phyloP scores from a whole-genome alignment of 2,797 vertebrate species.

The Chloroceryle inda region DNA sequence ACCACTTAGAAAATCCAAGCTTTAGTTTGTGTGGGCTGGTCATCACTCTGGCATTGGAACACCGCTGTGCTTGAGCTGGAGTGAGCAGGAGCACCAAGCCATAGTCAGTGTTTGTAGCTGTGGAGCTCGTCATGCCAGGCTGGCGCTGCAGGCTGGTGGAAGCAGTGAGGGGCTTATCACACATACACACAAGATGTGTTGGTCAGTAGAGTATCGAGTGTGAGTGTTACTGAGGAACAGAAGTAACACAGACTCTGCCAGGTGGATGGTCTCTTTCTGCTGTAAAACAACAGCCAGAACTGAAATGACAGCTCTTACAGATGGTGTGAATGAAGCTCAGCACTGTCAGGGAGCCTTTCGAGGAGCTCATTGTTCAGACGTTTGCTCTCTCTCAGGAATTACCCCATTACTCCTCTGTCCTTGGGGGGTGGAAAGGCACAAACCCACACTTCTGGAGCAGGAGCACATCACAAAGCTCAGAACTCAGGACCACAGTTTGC shows the following conservation, averaged over 20 bases:
- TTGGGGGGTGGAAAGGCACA: rapidly evolving
- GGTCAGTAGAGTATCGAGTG: background rate
- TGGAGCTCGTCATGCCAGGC: background rate
- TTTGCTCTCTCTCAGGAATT: background rate
- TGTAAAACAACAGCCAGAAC: background rate
- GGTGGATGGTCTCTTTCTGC: background rate
- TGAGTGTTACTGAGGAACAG: background rate
- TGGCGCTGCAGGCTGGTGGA: rapidly evolving
- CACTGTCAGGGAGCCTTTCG: background rate
- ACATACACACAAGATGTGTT: background rate
- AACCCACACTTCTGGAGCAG: background rate
- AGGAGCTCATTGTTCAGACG: background rate
- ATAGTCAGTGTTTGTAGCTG: background rate
- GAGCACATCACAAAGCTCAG: background rate
- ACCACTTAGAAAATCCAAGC: background rate
- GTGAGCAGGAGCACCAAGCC: background rate
- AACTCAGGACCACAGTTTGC: background rate
- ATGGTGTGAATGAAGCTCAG: background rate
- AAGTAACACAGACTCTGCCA: background rate
- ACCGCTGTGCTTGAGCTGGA: background rate
- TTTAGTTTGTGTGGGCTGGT: background rate
- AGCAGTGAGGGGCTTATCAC: background rate
- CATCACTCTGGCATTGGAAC: background rate
- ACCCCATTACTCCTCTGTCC: background rate
- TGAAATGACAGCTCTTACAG: background rate